These are phyloP conservation scores for Athene noctua DNA, from an alignment of 2,113 vertebrate genomes.

Conservation along the genomic window DNA sequence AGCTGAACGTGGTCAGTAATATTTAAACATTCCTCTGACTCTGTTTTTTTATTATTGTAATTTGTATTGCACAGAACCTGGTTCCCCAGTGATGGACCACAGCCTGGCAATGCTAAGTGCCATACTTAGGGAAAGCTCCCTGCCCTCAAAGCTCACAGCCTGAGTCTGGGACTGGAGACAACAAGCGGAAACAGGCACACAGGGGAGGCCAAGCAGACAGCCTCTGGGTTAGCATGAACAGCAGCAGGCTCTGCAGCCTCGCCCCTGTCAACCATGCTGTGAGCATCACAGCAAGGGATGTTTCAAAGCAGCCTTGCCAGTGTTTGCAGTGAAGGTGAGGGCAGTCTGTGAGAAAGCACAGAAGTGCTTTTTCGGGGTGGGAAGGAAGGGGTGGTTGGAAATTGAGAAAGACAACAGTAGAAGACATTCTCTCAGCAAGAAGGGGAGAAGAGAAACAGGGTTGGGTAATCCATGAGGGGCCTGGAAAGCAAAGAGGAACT, in stretches of 20 bases:
- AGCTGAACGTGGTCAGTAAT: not conserved
- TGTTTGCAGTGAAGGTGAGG: not conserved
- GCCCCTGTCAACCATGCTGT: not conserved
- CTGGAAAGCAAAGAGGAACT: not conserved
- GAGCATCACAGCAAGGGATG: not conserved
- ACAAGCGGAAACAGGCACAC: fast-evolving
- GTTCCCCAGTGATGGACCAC: not conserved
- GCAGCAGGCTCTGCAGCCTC: not conserved
- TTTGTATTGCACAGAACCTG: not conserved
- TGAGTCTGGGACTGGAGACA: not conserved
- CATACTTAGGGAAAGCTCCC: not conserved
- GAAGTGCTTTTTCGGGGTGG: not conserved
- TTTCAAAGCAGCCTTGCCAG: not conserved
- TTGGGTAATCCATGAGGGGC: not conserved
- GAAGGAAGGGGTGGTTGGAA: not conserved
- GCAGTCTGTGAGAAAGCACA: not conserved
- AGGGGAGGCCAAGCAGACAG: not conserved
- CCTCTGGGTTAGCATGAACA: not conserved
- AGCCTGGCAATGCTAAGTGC: not conserved
- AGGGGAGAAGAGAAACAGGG: not conserved
- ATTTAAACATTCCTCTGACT: not conserved
- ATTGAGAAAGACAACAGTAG: not conserved
- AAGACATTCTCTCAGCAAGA: not conserved
- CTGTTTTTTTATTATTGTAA: not conserved
- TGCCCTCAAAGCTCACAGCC: not conserved